phyloP scores from a whole-genome alignment of 2,888 invertebrate species.

The Drosophila melanosoma region DNA sequence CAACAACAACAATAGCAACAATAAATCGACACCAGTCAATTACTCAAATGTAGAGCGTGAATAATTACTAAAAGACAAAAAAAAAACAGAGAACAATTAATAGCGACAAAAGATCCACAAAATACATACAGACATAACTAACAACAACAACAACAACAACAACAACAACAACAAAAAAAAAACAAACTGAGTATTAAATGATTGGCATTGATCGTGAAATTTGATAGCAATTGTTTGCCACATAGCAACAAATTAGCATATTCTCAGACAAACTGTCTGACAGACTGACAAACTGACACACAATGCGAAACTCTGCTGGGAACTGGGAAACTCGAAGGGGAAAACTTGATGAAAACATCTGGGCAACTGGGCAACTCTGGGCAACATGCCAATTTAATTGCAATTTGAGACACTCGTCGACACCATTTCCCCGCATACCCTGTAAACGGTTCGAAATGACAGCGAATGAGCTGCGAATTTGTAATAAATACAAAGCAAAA shows the following conservation, averaged over 20 bases:
- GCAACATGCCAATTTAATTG: constrained; percentile 69
- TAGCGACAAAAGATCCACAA: background rate
- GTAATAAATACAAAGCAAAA: too few relatives aligned
- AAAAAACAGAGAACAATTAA: constrained; percentile 16
- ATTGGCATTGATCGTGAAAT: constrained; percentile 79
- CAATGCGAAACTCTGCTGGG: constrained; percentile 40
- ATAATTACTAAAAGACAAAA: constrained; percentile 61
- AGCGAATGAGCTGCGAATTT: too few relatives aligned
- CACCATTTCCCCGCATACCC: constrained; percentile 8
- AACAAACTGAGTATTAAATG: constrained; percentile 68
- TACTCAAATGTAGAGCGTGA: constrained; percentile 67
- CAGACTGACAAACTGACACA: constrained; percentile 58
- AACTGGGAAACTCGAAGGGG: background rate
- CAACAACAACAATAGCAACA: constrained; percentile 12
- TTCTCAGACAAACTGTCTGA: constrained; percentile 63
- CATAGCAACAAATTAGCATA: constrained; percentile 35
- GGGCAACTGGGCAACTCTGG: constrained; percentile 25
- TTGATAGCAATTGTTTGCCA: constrained; percentile 72
- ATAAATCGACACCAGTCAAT: constrained; percentile 37
- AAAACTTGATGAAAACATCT: background rate
- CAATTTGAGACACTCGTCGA: constrained; percentile 42
- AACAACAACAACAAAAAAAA: background rate
- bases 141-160: constrained; percentile 14
- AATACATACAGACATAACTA: background rate
- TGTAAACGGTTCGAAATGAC: background rate